Base-by-base conservation (phyloP, 2,888 invertebrate genomes). In the Diabrotica balteata region DNA sequence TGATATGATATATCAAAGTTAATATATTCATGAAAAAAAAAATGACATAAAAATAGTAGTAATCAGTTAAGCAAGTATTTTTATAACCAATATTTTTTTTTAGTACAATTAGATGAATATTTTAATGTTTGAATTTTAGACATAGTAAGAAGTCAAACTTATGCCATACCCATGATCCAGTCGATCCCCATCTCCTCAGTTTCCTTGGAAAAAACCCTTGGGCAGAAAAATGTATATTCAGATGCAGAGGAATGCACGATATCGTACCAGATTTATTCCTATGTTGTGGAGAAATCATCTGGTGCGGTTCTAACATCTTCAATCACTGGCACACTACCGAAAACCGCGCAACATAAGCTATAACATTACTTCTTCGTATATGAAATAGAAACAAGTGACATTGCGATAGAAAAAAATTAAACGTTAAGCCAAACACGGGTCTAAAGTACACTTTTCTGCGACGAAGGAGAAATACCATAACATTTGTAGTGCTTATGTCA, bases 101-200 rank as follows among this genome's bases (percentile, higher is more conserved):
- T 2, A 32, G 17, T 17, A 32, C 32, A 32, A 32, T 32, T 32
- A 4, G 32, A 32, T 32, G 32, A 32, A 32, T 32, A 32, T 32
- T 17, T 17, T 17, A 1, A 17, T 17, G 17, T 17, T 17, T 17
- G 17, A 17, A 17, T 17, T 17, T 17, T 17, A 17, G 17, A 17
- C 17, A 17, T 17, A 17, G 17, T 17, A 17, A 17, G 17, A 1
- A 32, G 32, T 32, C 50, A 32, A 50, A 50, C 2, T 50, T n/a
- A 50, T 11, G 47, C 43, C 69, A 59, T 77, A 91, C 91, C 91
- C 91, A 91, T 76, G 91, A 91, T 80, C 91, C 91, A 2, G 90
- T 90, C 71, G 91, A 91, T 70, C 90, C 90, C 91, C 91, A 91
- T 81, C 91, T 86, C 78, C 90, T 88, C 65, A 91, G 86, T 77